Conservation (phyloP, 1,140 invertebrate species). For the Catajapyx aquilonaris region DNA sequence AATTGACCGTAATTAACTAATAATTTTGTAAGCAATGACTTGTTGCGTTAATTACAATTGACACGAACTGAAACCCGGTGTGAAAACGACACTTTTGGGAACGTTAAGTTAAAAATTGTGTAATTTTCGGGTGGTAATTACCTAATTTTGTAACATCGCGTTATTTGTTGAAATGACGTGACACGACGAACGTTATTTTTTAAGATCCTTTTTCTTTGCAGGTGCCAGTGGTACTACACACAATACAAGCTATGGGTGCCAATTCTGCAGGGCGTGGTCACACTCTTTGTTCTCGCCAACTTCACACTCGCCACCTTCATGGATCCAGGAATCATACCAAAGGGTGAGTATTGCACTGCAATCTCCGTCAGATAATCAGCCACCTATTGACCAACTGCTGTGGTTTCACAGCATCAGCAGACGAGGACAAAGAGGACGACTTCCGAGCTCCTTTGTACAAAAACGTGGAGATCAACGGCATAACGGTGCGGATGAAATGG, state of each 20-base stretch:
- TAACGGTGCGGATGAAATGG: constrained; percentile 99
- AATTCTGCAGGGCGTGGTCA: constrained; percentile 78
- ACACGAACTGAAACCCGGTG: no score
- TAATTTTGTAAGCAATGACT: no score
- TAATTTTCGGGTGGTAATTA: no score
- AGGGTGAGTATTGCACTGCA: no score
- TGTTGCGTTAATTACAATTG: no score
- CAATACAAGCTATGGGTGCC: constrained; percentile 68
- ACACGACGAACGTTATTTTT: no score
- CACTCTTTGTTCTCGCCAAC: constrained; percentile 93
- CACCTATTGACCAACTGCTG: constrained; percentile 5
- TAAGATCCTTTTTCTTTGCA: constrained; percentile 34
- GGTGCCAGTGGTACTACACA: constrained; percentile 61
- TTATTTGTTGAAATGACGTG: no score
- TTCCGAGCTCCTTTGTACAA: constrained; percentile 92
- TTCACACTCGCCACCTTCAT: constrained; percentile 96
- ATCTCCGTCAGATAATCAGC: no score
- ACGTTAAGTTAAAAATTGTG: no score
- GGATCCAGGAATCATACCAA: constrained; percentile 97
- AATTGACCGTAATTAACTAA: no score
- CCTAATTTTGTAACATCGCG: no score
- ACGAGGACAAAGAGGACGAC: constrained; percentile 93
- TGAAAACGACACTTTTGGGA: no score
- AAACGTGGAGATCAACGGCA: constrained; percentile 94
- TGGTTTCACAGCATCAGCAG: constrained; percentile 70